Evolutionary conservation across 2,113 vertebrate genomes (phyloP).

Genomic region (Chroicocephalus ridibundus): DNA sequence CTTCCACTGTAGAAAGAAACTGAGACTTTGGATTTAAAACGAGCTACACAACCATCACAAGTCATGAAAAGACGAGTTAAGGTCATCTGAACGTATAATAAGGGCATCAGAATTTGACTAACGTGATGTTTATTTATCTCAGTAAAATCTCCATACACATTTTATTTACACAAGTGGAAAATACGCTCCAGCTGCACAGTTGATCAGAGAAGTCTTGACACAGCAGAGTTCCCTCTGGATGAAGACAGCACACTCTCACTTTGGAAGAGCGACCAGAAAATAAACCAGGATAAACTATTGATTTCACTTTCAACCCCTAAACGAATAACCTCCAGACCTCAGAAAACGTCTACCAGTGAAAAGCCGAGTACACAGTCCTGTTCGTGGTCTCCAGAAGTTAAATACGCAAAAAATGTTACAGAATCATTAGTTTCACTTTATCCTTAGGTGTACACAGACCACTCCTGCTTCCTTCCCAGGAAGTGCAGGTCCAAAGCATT

Average conservation of each 20-base stretch:
- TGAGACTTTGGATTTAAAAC: background rate
- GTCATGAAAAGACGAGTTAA: background rate
- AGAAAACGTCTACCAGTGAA: background rate
- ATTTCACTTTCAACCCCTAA: background rate
- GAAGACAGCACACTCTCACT: background rate
- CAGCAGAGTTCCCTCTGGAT: background rate
- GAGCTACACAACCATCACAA: background rate
- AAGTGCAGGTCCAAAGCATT: background rate
- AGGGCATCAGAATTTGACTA: background rate
- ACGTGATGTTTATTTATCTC: background rate
- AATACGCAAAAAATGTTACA: background rate
- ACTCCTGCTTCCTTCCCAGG: background rate
- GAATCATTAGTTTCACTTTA: background rate
- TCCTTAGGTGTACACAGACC: background rate
- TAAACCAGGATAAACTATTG: background rate
- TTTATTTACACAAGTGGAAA: background rate
- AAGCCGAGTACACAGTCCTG: background rate
- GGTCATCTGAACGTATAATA: background rate
- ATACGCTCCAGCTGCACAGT: background rate
- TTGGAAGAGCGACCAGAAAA: background rate
- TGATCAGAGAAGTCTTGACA: background rate
- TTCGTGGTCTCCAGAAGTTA: background rate
- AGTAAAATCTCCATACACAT: background rate
- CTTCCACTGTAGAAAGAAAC: background rate
- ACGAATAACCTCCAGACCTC: background rate